These are phyloP conservation scores for Motacilla alba DNA, from an alignment of 2,113 vertebrate species.

Conservation along the genomic window DNA sequence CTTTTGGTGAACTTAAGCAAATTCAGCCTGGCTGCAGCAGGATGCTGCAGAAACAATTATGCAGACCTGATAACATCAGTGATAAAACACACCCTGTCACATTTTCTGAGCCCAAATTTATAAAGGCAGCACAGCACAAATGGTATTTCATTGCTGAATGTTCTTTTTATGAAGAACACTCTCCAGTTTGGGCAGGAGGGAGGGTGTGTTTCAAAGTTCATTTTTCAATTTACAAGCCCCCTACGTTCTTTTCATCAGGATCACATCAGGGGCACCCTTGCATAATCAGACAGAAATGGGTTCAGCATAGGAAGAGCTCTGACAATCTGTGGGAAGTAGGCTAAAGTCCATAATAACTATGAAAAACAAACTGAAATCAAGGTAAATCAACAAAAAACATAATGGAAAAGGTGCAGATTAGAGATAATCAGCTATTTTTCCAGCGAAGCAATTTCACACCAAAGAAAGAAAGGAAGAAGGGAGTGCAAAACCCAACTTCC, in stretches of 20 bases:
- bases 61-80: neutral
- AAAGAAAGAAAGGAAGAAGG: neutral
- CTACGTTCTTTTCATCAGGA: slow-evolving; percentile 70
- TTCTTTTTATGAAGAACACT: neutral
- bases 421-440: slow-evolving; percentile 40
- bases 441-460: slow-evolving; percentile 6
- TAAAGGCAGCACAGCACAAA: neutral
- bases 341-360: slow-evolving; percentile 47
- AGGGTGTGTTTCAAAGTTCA: slow-evolving; percentile 15
- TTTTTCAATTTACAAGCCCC: slow-evolving; percentile 61
- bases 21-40: neutral
- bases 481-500: neutral
- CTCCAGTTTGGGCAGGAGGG: neutral
- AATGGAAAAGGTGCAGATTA: neutral
- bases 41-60: neutral
- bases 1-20: neutral
- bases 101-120: neutral
- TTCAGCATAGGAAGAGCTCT: slow-evolving; percentile 37
- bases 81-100: neutral
- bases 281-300: slow-evolving; percentile 65
- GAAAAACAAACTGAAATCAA: slow-evolving; percentile 47
- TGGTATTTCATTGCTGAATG: neutral
- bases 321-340: slow-evolving; percentile 52
- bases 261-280: slow-evolving; percentile 59
- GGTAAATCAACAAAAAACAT: slow-evolving; percentile 44